A percentile compares a stretch with the other conserved stretches of the same genome.
Conservation (phyloP, 2,797 vertebrate genomes). For the Acridotheres tristis region DNA sequence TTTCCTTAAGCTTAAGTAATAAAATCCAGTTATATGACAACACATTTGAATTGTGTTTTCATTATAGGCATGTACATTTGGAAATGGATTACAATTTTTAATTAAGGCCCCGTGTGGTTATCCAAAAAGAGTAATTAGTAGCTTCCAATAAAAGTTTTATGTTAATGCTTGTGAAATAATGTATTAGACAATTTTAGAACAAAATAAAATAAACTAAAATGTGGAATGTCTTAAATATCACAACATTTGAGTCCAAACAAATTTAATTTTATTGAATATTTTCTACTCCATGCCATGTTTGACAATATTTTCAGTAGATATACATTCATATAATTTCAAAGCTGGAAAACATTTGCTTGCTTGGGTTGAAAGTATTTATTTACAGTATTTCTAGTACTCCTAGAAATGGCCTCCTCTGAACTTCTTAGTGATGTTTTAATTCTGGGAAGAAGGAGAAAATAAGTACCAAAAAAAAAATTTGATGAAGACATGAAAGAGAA, state of each 20-base stretch:
- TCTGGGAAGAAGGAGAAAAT: background rate
- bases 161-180: background rate
- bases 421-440: background rate
- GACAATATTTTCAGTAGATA: background rate
- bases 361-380: background rate
- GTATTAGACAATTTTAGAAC: background rate
- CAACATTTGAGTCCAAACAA: background rate
- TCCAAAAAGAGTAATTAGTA: background rate
- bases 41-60: background rate
- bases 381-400: background rate
- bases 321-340: background rate
- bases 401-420: background rate
- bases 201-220: slow-evolving; percentile 7
- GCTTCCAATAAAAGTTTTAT: background rate
- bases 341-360: background rate
- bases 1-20: slow-evolving; percentile 16
- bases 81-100: slow-evolving; percentile 2
- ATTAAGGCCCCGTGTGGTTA: slow-evolving; percentile 2
- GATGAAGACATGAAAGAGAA: background rate
- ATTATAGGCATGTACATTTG: background rate
- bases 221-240: background rate
- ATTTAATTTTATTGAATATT: background rate
- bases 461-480: background rate
- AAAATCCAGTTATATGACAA: background rate
- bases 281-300: background rate